A percentile compares a stretch with the other conserved stretches of the same genome.
phyloP scores from a whole-genome alignment of 2,797 vertebrate species.

The Schizothorax lantsangensis region DNA sequence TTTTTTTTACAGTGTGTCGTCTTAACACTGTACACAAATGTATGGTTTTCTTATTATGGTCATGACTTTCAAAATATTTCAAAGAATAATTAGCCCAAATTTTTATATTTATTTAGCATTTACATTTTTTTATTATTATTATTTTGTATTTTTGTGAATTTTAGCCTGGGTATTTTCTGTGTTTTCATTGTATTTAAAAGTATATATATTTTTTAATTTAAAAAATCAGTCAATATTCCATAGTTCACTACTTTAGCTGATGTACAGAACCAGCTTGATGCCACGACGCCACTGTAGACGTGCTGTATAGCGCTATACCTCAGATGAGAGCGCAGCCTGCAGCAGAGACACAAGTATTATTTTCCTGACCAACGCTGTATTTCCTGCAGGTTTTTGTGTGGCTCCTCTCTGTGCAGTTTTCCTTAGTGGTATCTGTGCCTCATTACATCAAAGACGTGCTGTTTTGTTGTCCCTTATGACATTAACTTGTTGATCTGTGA shows the following conservation, averaged over 20 bases:
- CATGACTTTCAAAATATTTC: background rate
- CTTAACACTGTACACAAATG: background rate
- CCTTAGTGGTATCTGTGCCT: background rate
- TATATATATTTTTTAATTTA: background rate
- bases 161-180: background rate
- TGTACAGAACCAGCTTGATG: background rate
- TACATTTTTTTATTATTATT: too few relatives aligned
- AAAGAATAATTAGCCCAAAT: background rate
- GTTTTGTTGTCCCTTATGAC: background rate
- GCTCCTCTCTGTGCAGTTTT: background rate
- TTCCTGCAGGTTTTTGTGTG: slow-evolving; percentile 4
- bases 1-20: too few relatives aligned
- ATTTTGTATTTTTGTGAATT: background rate
- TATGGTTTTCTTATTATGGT: background rate
- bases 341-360: background rate
- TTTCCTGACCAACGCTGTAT: background rate
- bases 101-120: background rate
- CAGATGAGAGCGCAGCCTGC: background rate
- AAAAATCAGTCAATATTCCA: background rate
- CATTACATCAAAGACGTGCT: background rate
- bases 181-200: background rate
- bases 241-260: background rate
- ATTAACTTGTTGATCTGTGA: slow-evolving; percentile 11
- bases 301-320: slow-evolving; percentile 1
- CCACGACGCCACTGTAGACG: background rate